These are phyloP conservation scores for Latrodectus hesperus DNA, from an alignment of 2,888 invertebrate genomes.

Conservation along the genomic window DNA sequence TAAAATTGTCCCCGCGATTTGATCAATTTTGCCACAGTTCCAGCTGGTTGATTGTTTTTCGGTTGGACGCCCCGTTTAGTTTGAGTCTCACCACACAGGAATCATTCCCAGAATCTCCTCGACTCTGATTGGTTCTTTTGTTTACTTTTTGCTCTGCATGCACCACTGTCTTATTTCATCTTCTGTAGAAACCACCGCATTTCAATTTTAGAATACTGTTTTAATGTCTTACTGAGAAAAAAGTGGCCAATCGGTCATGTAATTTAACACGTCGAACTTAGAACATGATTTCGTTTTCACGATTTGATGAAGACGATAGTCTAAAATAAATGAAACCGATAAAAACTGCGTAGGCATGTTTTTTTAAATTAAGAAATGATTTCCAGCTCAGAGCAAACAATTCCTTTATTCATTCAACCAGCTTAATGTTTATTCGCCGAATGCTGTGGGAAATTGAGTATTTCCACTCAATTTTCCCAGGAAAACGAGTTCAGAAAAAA, in stretches of 20 bases:
- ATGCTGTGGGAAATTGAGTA: too few relatives aligned
- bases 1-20: constrained; percentile 41
- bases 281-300: too few relatives aligned
- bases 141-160: background rate
- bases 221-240: too few relatives aligned
- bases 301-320: background rate
- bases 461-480: too few relatives aligned
- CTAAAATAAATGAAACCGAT: background rate
- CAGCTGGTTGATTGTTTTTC: constrained; percentile 39
- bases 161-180: constrained; percentile 9
- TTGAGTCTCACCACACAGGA: background rate
- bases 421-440: too few relatives aligned
- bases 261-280: too few relatives aligned
- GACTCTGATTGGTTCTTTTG: background rate
- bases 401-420: too few relatives aligned
- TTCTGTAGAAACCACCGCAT: constrained; percentile 8
- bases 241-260: too few relatives aligned
- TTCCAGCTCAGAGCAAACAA: too few relatives aligned
- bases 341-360: background rate
- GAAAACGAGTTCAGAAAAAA: too few relatives aligned
- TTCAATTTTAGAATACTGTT: background rate
- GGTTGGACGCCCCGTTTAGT: constrained; percentile 15
- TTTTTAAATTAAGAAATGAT: too few relatives aligned
- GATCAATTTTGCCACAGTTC: constrained; percentile 43
- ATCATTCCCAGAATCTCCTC: background rate